phyloP scores from a whole-genome alignment of 2,888 invertebrate genomes.

The Doris montereyensis region DNA sequence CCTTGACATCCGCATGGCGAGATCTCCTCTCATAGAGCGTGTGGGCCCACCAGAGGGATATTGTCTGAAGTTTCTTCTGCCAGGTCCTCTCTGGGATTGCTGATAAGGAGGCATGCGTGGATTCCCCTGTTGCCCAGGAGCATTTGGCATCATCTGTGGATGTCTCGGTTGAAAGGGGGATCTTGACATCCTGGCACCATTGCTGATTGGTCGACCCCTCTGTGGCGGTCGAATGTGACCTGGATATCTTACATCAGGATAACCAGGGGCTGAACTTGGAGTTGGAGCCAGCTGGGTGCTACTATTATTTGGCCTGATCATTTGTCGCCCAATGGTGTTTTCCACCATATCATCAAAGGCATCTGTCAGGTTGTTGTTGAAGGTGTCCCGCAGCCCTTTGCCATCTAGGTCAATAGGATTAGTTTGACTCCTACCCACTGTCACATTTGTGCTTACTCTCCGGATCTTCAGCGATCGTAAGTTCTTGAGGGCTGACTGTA shows the following conservation, averaged over 20 bases:
- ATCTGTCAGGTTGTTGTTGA: conserved; percentile 39
- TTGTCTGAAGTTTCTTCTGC: too few relatives aligned
- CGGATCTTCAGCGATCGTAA: conserved; percentile 37
- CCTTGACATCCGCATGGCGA: too few relatives aligned
- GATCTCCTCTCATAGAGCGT: too few relatives aligned
- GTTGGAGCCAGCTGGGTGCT: background rate
- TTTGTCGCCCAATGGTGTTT: conserved; percentile 33
- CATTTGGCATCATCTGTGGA: too few relatives aligned
- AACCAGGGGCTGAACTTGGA: background rate
- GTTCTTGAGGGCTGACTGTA: conserved; percentile 34
- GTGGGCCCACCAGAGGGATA: too few relatives aligned
- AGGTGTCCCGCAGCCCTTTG: conserved; percentile 35
- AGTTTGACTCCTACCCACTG: conserved; percentile 2
- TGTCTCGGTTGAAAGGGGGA: too few relatives aligned
- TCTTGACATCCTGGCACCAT: too few relatives aligned
- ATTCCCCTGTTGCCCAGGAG: too few relatives aligned
- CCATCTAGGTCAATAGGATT: conserved; percentile 38
- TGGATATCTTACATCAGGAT: background rate
- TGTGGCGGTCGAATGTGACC: background rate
- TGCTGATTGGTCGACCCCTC: too few relatives aligned
- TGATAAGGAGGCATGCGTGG: too few relatives aligned
- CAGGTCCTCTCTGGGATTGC: too few relatives aligned
- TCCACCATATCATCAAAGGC: conserved; percentile 42
- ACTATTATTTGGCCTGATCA: background rate
- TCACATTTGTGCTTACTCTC: conserved; percentile 22